Evolutionary conservation across 2,888 invertebrate genomes (phyloP), one percentile per base, ranked within the genome.

Genomic region (Philereme transversata): DNA sequence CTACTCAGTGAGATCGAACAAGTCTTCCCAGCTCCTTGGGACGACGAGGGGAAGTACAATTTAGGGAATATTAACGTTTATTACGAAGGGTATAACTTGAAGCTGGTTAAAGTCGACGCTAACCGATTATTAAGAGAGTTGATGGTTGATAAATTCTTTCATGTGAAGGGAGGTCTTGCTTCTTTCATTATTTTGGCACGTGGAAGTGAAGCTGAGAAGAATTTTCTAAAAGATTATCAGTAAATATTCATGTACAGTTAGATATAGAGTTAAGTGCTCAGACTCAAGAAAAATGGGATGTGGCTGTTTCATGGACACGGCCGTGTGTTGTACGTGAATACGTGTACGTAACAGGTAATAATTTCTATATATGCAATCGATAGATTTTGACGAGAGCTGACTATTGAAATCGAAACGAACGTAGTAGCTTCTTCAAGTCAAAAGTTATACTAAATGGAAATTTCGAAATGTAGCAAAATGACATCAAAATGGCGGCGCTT

Each of bases 21-120:
- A 71, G 83, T 97, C 47, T 96, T 97, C 75, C 92, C 92, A 0
- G 94, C 94, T n/a, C 93, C 93, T 0, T 97, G 97, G 96, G 98
- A 98, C 78, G 82, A 82, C 44, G 88, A 95, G 0, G 84, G 90
- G 35, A 94, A 94, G 70, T 98, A 97, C 78, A 93, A 79, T 51
- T 76, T 90, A 5, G 84, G 92, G 0, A 93, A 87, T 57, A 77
- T 97, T 1, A 93, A 94, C 81, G 90, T 97, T 1, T 97, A 97
- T 78, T 97, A 94, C 78, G 96, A 97, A 84, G 95, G 95, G 55
- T 86, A 89, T 56, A 92, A 94, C 67, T 93, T 93, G 65, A 93
- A 91, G 76, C 88, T 96, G 0, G 93, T 94, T 74, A 86, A 93
- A 64, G 88, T 96, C 3, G 83, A 95, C 71, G 74, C 93, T 38